Conservation (phyloP, 1,140 invertebrate species). For the Brachionus asplanchnoidis region DNA sequence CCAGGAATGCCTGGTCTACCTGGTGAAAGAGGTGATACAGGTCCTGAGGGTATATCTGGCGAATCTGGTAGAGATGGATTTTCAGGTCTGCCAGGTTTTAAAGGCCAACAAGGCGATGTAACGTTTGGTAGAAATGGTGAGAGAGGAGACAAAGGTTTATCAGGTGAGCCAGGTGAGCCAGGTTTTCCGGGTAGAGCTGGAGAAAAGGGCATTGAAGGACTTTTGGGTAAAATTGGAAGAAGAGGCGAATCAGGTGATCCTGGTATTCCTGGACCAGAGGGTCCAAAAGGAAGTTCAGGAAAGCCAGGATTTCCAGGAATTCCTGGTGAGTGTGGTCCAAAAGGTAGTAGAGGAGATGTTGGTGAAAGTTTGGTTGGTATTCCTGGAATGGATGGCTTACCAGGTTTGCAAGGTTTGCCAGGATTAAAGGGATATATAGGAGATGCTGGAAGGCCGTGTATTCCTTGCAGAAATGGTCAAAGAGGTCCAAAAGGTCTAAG, state of each 20-base stretch:
- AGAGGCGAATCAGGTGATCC: not conserved
- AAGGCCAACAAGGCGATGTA: slow-evolving; percentile 6
- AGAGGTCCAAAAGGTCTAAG: slow-evolving; percentile 51
- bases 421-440: slow-evolving; percentile 17
- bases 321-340: not conserved
- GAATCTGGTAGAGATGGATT: not conserved
- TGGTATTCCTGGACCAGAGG: not conserved
- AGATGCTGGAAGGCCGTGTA: not conserved
- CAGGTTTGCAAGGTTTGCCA: slow-evolving; percentile 4
- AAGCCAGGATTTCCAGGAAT: not conserved
- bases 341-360: not conserved
- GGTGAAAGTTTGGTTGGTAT: not conserved
- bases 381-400: not conserved
- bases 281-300: not conserved
- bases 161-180: not conserved
- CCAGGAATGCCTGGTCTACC: not conserved
- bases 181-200: slow-evolving; percentile 1
- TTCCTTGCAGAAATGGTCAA: not conserved
- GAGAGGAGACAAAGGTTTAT: slow-evolving; percentile 19
- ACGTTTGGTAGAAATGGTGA: not conserved
- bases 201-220: not conserved
- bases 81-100: not conserved
- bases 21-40: not conserved
- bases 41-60: not conserved
- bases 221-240: not conserved